Conservation (phyloP, 2,113 vertebrate species). For the Podiceps cristatus region DNA sequence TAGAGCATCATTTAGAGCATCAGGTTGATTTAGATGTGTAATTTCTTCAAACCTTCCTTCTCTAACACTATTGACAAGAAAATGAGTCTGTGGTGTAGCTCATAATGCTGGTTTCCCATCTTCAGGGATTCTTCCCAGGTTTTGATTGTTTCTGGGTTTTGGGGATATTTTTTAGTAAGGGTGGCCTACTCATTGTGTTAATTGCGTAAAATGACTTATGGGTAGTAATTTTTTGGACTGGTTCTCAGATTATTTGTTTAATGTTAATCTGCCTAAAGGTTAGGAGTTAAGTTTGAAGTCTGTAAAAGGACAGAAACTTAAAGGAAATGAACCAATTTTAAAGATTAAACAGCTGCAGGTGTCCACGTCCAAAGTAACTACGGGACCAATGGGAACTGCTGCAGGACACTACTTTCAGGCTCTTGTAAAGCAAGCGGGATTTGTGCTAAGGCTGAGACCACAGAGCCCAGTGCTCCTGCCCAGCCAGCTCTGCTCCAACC, state of each 20-base stretch:
- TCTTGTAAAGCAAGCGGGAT: neutral
- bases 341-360: neutral
- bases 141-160: neutral
- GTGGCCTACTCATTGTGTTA: neutral
- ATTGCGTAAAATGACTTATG: neutral
- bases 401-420: neutral
- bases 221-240: neutral
- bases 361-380: neutral
- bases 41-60: neutral
- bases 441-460: neutral
- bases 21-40: neutral
- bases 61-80: neutral
- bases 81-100: neutral
- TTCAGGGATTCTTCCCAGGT: neutral
- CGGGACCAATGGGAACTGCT: accelerated
- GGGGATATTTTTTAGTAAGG: neutral
- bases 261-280: neutral
- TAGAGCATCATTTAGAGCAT: neutral
- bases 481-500: neutral
- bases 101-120: neutral
- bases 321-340: neutral
- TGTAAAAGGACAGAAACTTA: neutral
- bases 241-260: neutral
- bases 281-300: neutral
- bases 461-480: neutral